These are phyloP conservation scores for Argyresthia goedartella DNA, from an alignment of 2,888 invertebrate species.

Conservation along the genomic window DNA sequence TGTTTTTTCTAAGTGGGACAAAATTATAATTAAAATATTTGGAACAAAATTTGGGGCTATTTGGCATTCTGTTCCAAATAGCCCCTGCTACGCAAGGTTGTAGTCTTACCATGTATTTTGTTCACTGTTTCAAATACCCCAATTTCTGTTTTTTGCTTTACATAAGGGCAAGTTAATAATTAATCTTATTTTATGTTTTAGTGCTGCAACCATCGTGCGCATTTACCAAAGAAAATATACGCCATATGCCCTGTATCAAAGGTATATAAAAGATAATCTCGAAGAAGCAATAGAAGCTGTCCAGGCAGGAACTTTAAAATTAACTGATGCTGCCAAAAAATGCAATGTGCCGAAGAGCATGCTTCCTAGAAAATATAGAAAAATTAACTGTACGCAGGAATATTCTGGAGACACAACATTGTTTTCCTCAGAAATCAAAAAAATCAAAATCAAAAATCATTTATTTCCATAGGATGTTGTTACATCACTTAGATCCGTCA, in stretches of 20 bases:
- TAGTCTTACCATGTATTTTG: too few species aligned
- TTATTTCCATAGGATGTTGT: too few species aligned
- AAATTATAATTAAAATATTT: too few species aligned
- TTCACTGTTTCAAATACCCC: too few species aligned
- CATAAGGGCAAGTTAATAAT: too few species aligned
- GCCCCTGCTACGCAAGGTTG: too few species aligned
- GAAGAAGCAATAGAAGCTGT: not conserved
- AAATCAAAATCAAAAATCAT: too few species aligned
- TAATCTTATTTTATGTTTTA: constrained; percentile 7
- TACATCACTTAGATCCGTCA: too few species aligned
- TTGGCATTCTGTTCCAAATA: too few species aligned
- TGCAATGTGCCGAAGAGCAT: not conserved
- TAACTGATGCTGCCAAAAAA: not conserved
- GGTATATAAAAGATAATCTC: not conserved
- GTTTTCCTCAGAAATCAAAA: not conserved
- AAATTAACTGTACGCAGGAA: not conserved
- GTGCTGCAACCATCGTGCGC: not conserved
- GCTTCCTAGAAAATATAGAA: not conserved
- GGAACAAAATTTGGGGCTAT: too few species aligned
- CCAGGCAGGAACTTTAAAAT: not conserved
- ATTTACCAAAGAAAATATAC: not conserved
- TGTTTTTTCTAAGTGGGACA: too few species aligned
- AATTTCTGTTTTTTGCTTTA: too few species aligned
- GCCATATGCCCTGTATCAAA: not conserved
- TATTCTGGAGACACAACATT: not conserved